A percentile compares a stretch with the other conserved stretches of the same genome.
Conservation (phyloP, 2,888 invertebrate genomes). For the Drosophila putrida region DNA sequence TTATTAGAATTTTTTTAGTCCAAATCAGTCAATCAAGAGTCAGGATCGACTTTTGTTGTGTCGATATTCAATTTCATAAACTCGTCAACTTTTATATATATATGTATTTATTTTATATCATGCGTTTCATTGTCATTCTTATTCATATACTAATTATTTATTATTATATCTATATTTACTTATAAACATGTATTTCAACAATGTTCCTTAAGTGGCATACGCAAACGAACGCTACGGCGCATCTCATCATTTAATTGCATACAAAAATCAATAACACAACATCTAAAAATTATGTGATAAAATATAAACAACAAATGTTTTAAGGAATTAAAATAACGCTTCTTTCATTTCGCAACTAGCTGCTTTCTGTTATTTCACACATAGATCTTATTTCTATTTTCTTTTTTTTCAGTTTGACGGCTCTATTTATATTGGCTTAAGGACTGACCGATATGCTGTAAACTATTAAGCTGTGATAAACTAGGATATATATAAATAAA, state of each 20-base stretch:
- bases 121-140: constrained; percentile 46
- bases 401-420: constrained; percentile 73
- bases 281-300: constrained; percentile 55
- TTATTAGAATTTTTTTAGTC: constrained; percentile 54
- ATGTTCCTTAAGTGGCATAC: constrained; percentile 57
- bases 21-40: constrained; percentile 48
- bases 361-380: constrained; percentile 9
- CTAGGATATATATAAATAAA: constrained; percentile 1
- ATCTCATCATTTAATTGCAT: constrained; percentile 29
- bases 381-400: constrained; percentile 11
- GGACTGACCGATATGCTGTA: background rate
- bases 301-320: constrained; percentile 38
- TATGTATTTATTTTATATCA: constrained; percentile 29
- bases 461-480: constrained; percentile 53
- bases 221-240: constrained; percentile 15
- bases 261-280: constrained; percentile 30
- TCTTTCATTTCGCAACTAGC: constrained; percentile 34
- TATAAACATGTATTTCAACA: constrained; percentile 39
- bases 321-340: constrained; percentile 18
- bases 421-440: constrained; percentile 68
- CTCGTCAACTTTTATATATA: constrained; percentile 28
- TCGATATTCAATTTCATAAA: constrained; percentile 44
- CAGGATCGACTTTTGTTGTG: constrained; percentile 35
- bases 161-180: constrained; percentile 30
- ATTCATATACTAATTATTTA: constrained; percentile 33